A percentile compares a stretch with the other conserved stretches of the same genome.
phyloP scores from a whole-genome alignment of 2,797 vertebrate species.

The Pachyuromys duprasi region DNA sequence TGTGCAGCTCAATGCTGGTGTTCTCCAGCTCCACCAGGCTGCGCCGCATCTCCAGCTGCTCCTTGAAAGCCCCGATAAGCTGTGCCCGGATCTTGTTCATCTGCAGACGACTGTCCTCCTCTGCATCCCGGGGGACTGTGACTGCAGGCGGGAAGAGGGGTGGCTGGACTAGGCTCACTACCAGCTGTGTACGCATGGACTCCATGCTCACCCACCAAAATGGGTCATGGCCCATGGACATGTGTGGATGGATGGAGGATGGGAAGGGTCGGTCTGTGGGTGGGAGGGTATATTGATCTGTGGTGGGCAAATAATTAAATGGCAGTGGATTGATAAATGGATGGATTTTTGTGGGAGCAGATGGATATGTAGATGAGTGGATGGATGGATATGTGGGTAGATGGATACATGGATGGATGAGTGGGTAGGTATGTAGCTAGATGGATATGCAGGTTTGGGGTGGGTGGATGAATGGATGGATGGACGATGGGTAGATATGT shows the following conservation, averaged over 20 bases:
- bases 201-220: too few species aligned
- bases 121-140: slow-evolving; percentile 32
- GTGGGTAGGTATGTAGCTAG: fast-evolving
- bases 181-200: background rate
- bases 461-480: background rate
- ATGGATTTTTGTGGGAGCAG: background rate
- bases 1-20: slow-evolving; percentile 75
- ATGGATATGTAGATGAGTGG: background rate
- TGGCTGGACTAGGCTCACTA: background rate
- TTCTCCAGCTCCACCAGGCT: slow-evolving; percentile 86
- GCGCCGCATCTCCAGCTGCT: slow-evolving; percentile 80
- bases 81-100: slow-evolving; percentile 73
- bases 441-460: fast-evolving
- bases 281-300: background rate
- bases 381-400: too few species aligned
- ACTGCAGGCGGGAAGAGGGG: slow-evolving; percentile 3
- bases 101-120: slow-evolving; percentile 61
- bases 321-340: background rate
- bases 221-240: background rate
- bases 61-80: slow-evolving; percentile 78
- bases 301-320: background rate
- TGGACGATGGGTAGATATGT: background rate
- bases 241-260: background rate
- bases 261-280: background rate
- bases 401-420: background rate